Conservation (phyloP, 2,113 vertebrate species). For the Glaucomys volans region DNA sequence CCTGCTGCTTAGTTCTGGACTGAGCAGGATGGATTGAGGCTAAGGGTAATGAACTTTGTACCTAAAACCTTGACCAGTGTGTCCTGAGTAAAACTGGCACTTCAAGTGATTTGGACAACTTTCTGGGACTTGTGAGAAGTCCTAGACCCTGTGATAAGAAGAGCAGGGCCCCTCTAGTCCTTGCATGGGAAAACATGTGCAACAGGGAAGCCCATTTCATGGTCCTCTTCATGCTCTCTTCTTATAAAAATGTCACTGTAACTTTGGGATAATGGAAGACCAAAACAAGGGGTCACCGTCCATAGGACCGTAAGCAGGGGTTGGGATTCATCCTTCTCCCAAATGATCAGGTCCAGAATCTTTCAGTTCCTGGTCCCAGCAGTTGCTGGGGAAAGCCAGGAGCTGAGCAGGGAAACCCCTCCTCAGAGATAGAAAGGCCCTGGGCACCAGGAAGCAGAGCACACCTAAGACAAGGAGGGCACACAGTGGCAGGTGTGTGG, state of each 20-base stretch:
- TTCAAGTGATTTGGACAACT: background rate
- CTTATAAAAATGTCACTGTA: background rate
- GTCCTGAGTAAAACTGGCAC: background rate
- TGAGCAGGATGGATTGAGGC: background rate
- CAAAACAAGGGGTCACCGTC: background rate
- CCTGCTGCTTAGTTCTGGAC: background rate
- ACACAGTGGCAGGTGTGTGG: rapidly evolving
- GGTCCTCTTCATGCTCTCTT: background rate
- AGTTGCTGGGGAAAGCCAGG: background rate
- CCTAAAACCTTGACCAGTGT: background rate
- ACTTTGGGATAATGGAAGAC: background rate
- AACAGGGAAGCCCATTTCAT: background rate
- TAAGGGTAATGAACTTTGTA: background rate
- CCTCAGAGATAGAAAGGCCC: background rate
- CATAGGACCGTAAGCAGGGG: background rate
- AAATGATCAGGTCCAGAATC: background rate
- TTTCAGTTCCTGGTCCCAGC: background rate
- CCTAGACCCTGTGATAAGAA: background rate
- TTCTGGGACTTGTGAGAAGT: background rate
- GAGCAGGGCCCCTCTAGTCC: background rate
- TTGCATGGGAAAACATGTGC: background rate
- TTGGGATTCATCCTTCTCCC: background rate
- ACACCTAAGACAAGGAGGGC: background rate
- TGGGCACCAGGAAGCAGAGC: background rate
- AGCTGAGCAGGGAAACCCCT: background rate